Percentiles rank a stretch among this genome's conserved stretches.
These are phyloP conservation scores for Pseudomyrmex gracilis DNA, from an alignment of 1,140 invertebrate species.

Conservation along the genomic window DNA sequence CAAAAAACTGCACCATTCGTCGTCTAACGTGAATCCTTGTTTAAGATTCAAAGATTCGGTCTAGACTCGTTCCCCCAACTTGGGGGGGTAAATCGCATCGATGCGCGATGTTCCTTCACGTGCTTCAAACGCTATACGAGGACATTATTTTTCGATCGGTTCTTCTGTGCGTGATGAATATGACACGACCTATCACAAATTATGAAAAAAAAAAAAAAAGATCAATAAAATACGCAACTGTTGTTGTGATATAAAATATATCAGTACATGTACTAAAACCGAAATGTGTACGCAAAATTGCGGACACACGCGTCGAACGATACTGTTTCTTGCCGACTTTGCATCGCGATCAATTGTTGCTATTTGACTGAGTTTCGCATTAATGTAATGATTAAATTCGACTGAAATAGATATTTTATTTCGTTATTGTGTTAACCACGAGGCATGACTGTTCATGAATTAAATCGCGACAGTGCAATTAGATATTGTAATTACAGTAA, in stretches of 20 bases:
- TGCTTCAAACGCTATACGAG: constrained; percentile 68
- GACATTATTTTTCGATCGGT: constrained; percentile 73
- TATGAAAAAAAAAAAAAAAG: constrained; percentile 40
- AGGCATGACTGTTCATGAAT: constrained; percentile 15
- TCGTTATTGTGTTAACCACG: constrained; percentile 30
- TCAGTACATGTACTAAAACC: too few species aligned
- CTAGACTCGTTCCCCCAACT: constrained; percentile 45
- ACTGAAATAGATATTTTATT: constrained; percentile 1
- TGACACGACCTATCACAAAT: constrained; percentile 47
- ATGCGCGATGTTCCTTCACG: constrained; percentile 44
- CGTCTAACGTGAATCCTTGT: constrained; percentile 64
- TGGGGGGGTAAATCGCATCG: constrained; percentile 32
- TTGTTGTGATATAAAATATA: too few species aligned
- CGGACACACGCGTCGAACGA: too few species aligned
- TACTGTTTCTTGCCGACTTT: not conserved
- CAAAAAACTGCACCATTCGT: constrained; percentile 64
- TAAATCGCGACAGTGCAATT: constrained; percentile 17
- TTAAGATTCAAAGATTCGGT: constrained; percentile 34
- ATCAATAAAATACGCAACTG: constrained; percentile 14
- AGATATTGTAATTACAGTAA: constrained; percentile 43
- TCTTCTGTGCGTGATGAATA: constrained; percentile 31
- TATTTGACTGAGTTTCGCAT: constrained; percentile 3
- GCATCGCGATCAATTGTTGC: not conserved
- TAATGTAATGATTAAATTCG: constrained; percentile 5
- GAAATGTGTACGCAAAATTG: too few species aligned